Evolutionary conservation across 2,888 invertebrate genomes (phyloP).

Genomic region (Mactromeris polynyma): DNA sequence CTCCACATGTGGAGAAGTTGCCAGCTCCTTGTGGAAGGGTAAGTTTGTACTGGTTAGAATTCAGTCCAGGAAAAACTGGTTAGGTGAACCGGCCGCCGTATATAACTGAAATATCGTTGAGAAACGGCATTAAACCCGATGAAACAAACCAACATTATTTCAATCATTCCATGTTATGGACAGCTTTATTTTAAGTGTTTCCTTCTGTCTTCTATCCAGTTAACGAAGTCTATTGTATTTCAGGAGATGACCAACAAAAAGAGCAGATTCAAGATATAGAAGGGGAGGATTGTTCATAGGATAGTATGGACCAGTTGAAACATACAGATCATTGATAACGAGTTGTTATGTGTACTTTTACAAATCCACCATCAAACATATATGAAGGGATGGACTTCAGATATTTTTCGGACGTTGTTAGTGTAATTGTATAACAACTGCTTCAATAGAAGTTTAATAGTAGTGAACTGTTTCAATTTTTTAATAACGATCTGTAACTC

Average conservation of each 20-base stretch:
- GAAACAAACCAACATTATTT: too few species aligned
- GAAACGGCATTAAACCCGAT: too few species aligned
- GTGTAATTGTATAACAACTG: neutral
- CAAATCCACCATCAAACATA: constrained; percentile 32
- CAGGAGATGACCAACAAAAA: constrained; percentile 96
- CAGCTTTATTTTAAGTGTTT: too few species aligned
- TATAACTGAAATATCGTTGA: too few species aligned
- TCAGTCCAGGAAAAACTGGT: too few species aligned
- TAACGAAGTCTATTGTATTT: neutral
- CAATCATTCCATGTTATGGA: too few species aligned
- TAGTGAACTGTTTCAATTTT: constrained; percentile 9
- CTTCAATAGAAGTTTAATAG: constrained; percentile 5
- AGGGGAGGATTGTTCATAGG: constrained; percentile 92
- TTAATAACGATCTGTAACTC: constrained; percentile 6
- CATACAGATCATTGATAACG: constrained; percentile 13
- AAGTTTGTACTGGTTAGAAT: too few species aligned
- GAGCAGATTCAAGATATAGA: constrained; percentile 94
- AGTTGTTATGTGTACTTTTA: constrained; percentile 11
- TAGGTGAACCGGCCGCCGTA: too few species aligned
- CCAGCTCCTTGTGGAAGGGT: too few species aligned
- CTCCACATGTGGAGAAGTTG: too few species aligned
- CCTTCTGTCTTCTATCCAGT: too few species aligned
- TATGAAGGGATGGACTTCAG: neutral
- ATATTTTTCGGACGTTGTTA: neutral
- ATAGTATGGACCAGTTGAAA: constrained; percentile 24